Base-by-base conservation (phyloP, 1,140 invertebrate genomes). In the Papilio polyxenes region DNA sequence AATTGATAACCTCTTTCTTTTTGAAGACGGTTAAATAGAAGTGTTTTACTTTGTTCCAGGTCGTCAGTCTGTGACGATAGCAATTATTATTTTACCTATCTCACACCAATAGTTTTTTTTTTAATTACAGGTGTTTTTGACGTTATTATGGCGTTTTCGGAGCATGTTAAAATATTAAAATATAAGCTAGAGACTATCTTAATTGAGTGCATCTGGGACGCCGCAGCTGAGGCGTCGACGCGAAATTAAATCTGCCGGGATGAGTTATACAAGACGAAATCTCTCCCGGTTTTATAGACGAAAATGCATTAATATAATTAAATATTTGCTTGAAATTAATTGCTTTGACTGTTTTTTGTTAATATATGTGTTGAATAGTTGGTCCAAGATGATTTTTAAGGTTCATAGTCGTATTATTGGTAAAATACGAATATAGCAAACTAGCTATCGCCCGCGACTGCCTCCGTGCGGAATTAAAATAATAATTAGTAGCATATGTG, bases 261-360 rank as follows among this genome's bases (percentile, higher is more conserved):
- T 40, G 65, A 72, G 65, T 69, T 69, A 69, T 72, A 72, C 65
- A 72, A 17, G 65, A 72, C 31, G 65, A 72, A 37, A 72, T 72
- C 0, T 69, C 23, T 40, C 31, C 31, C 31, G 11, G 65, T 17
- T 72, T 72, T 40, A 31, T 40, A 72, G 23, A 72, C 65, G 65
- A 72, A 65, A 72, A 72, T 72, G 1, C 23, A 40, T 72, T 15
- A 72, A 15, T 17, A 40, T 15, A 40, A 72, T 65, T 11, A 72
- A 72, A 40, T 13, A 72, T 37, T 40, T 40, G 5, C 0, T 5
- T 72, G 11, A 31, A 10, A 62, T 20, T 65, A 9, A 31, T 1
- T 11, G 6, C 15, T 11, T 65, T 65, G 17, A 20, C 0, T 9
- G 8, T 23, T n/a, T 20, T 3, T 62, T 2, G n/a, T 62, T 62